Base-by-base conservation (phyloP, 2,888 invertebrate genomes). In the Tenthredo mesomela region DNA sequence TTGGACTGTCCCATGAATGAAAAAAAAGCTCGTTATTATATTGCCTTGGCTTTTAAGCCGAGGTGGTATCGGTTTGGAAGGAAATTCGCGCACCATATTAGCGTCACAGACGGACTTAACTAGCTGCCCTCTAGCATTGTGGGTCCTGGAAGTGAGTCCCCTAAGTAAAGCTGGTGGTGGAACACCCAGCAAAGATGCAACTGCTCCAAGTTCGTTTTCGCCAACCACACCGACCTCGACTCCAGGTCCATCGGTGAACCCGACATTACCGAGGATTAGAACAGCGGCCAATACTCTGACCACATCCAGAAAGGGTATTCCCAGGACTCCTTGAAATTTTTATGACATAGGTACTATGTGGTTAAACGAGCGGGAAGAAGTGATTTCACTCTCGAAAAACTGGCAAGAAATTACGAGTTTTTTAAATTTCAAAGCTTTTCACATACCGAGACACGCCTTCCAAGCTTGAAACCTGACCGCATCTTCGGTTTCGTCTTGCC, bases 221-320 rank as follows among this genome's bases (percentile, higher is more conserved):
- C 97, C 97, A 89, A 96, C 96, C 43, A 97, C 96, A 89, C 97
- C 96, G 37, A 97, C 97, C 92, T 96, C 96, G 54, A 96, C 95
- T 78, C 95, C 96, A 90, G 96, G 96, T 2, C 97, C 96, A 93
- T 98, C 98, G 82, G 96, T 95, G 93, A 98, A 98, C 92, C 97
- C 96, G 88, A 99, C 97, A 94, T 99, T 99, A 85, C 99, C 99
- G 86, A 99, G 95, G 86, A 99, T 95, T 88, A 99, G 94, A 84
- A 98, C 97, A 4, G 98, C 98, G 18, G 98, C 97, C 88, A 99
- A 94, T 29, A 99, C 98, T 88, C 98, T 95, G 84, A 98, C 97
- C 75, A 99, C 98, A 93, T 99, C 98, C 93, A 98, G 94, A 93
- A 98, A 98, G 0, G 98, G 98, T 89, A 99, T 98, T 58, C 98